phyloP scores from a whole-genome alignment of 1,140 invertebrate species.

The Drosophila triauraria region DNA sequence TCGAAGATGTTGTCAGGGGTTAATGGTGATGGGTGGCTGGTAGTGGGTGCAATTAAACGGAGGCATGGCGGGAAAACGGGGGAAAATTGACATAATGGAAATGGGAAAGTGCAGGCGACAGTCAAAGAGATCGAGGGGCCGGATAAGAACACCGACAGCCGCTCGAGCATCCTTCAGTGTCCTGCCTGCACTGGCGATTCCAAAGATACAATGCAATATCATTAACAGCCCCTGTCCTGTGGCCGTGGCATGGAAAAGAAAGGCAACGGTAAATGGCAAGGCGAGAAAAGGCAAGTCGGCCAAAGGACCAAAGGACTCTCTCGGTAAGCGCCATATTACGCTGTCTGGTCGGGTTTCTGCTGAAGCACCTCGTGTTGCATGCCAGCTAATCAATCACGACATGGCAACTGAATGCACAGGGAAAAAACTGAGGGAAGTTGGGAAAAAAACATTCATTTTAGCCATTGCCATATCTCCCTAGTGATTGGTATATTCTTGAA shows the following conservation, averaged over 20 bases:
- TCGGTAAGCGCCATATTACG: constrained; percentile 72
- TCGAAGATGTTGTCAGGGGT: constrained; percentile 3
- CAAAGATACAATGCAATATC: constrained; percentile 61
- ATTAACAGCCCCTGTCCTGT: constrained; percentile 36
- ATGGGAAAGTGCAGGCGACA: constrained; percentile 9
- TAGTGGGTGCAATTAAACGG: constrained; percentile 38
- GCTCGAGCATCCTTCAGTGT: constrained; percentile 33
- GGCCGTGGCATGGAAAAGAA: constrained; percentile 64
- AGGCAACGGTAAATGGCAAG: constrained; percentile 1
- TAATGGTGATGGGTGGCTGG: constrained; percentile 5
- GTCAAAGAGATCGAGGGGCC: constrained; percentile 45
- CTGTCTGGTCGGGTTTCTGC: constrained; percentile 68
- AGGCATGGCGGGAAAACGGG: constrained; percentile 11
- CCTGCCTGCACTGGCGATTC: constrained; percentile 52
- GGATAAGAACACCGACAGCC: constrained; percentile 34
- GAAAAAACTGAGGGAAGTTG: not conserved
- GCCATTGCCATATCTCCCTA: not conserved
- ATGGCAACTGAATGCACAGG: constrained; percentile 18
- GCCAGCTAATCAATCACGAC: constrained; percentile 79
- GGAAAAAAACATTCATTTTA: not conserved
- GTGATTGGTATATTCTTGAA: not conserved
- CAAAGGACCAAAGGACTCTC: constrained; percentile 35
- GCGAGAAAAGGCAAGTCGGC: constrained; percentile 1
- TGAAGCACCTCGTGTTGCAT: constrained; percentile 80
- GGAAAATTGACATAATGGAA: constrained; percentile 56